These are phyloP conservation scores for Montipora capitata DNA, from an alignment of 92 coral and sea anemone genomes.

Conservation along the genomic window DNA sequence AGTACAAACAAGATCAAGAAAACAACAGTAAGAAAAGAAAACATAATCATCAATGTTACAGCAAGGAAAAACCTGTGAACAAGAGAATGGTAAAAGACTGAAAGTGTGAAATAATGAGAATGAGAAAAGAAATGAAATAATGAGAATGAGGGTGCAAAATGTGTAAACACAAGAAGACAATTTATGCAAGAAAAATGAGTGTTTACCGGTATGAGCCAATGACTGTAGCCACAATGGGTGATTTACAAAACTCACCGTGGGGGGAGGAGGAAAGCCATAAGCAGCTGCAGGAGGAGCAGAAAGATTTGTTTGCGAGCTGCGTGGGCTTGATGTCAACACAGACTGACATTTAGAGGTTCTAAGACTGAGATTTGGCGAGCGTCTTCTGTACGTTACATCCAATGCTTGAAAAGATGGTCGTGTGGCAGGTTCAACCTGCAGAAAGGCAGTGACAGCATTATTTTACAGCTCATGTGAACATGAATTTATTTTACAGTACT, in stretches of 20 bases:
- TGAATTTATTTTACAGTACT: background rate
- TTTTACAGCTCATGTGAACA: background rate
- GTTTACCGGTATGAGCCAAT: background rate
- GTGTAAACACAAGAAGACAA: background rate
- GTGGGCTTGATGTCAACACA: slow-evolving; percentile 70
- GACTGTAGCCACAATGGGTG: no score
- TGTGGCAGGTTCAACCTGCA: slow-evolving; percentile 81
- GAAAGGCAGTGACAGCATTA: slow-evolving; percentile 31
- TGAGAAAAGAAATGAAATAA: no score
- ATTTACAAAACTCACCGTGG: slow-evolving; percentile 70
- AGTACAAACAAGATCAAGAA: no score
- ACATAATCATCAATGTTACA: no score
- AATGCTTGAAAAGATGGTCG: slow-evolving; percentile 93
- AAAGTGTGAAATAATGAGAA: no score
- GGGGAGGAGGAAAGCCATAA: slow-evolving; percentile 39
- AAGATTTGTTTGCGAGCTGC: slow-evolving; percentile 57
- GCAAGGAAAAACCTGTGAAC: no score
- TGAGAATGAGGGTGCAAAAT: background rate
- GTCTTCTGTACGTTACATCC: slow-evolving; percentile 90
- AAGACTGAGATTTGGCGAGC: slow-evolving; percentile 81
- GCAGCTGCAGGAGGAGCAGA: slow-evolving; percentile 53
- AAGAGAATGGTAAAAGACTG: no score
- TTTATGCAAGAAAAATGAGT: background rate
- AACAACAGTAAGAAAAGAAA: no score
- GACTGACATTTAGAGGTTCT: slow-evolving; percentile 84